Evolutionary conservation across 2,797 vertebrate genomes (phyloP), one percentile per base, ranked within the genome.

Genomic region (Lithobates sylvaticus): DNA sequence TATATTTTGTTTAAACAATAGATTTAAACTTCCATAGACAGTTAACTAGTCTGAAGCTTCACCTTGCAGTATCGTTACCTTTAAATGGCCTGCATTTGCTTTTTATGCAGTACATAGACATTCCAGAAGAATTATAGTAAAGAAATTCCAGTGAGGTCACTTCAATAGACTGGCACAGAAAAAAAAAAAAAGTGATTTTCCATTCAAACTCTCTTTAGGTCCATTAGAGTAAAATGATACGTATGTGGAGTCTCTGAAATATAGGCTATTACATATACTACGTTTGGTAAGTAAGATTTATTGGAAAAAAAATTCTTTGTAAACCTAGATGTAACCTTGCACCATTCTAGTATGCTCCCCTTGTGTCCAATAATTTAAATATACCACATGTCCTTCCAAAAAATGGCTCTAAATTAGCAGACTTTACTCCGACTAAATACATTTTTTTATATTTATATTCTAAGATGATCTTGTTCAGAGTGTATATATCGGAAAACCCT

Each of bases 1-100:
- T 85, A 80, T 85, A 85, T 85, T 74, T 85, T 54, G 77, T 75
- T 80, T 39, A 26, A 58, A 61, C 72, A 47, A 18, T 44, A 72
- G 47, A 27, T 42, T 39, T 70, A 44, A 32, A 73, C 13, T 3
- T 15, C 8, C 39, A 72, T 18, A 72, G 21, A 18, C 7, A 29
- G 12, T 13, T 13, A 67, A 13, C 26, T 26, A 29, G 26, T 13
- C 54, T 61, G 18, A 23, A 61, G 18, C 21, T 61, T 58, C 18
- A 21, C 5, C 15, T 58, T 61, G 54, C 21, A 61, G 54, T 23
- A 9, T 61, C 21, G n/a, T 18, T 54, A 54, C 50, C 39, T 39
- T 39, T 39, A 39, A 39, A 39, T 58, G 50, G 18, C 15, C 18
- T 21, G 21, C 10, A 61, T 61, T 61, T 61, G 54, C 18, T 61